Conservation (phyloP, 2,888 invertebrate species). For the Thereva unica region DNA sequence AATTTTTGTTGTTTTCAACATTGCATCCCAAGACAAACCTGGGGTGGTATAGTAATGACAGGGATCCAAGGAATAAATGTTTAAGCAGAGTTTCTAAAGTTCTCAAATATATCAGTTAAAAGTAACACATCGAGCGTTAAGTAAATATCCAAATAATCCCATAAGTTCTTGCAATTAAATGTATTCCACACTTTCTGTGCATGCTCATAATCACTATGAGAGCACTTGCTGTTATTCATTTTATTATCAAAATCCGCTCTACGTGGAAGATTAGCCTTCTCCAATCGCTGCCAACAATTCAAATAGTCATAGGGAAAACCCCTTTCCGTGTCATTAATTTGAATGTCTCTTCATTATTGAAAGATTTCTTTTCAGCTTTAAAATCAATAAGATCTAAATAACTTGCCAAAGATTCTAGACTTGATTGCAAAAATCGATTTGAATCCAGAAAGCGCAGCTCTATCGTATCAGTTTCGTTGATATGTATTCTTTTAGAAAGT, state of each 20-base stretch:
- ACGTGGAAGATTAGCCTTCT: slow-evolving; percentile 41
- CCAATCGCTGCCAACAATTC: slow-evolving; percentile 39
- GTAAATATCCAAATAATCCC: slow-evolving; percentile 50
- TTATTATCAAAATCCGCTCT: slow-evolving; percentile 43
- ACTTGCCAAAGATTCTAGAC: slow-evolving; percentile 39
- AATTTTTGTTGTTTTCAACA: slow-evolving; percentile 16
- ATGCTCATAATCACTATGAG: slow-evolving; percentile 47
- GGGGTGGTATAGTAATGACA: slow-evolving; percentile 25
- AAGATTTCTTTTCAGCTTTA: slow-evolving; percentile 31
- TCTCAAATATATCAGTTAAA: slow-evolving; percentile 46
- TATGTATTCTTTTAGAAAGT: slow-evolving; percentile 45
- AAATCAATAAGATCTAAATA: slow-evolving; percentile 20
- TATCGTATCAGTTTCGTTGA: slow-evolving; percentile 35
- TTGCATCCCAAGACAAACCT: slow-evolving; percentile 26
- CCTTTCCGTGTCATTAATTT: slow-evolving; percentile 45
- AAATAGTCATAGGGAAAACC: slow-evolving; percentile 50
- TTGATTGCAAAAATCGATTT: slow-evolving; percentile 20
- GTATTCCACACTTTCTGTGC: slow-evolving; percentile 49
- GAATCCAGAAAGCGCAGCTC: slow-evolving; percentile 40
- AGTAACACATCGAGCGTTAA: slow-evolving; percentile 50
- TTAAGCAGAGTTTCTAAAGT: slow-evolving; percentile 22
- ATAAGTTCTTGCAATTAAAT: slow-evolving; percentile 48
- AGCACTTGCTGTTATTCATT: slow-evolving; percentile 42
- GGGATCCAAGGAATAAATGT: slow-evolving; percentile 19
- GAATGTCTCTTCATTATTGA: slow-evolving; percentile 39